A percentile compares a stretch with the other conserved stretches of the same genome.
These are phyloP conservation scores for Steinernema scapterisci DNA, from an alignment of 2,888 invertebrate genomes.

Conservation along the genomic window DNA sequence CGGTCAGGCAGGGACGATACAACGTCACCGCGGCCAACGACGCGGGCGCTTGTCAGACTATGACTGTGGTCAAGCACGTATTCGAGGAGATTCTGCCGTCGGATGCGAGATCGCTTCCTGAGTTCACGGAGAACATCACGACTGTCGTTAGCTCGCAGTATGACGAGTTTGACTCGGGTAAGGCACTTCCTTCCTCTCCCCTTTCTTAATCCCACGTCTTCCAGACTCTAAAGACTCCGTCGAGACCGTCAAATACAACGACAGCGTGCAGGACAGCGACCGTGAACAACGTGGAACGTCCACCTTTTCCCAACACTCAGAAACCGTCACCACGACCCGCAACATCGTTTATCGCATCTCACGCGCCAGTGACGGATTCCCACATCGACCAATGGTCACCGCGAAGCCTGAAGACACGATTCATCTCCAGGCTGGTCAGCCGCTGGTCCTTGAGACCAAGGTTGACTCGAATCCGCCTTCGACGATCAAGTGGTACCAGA, in stretches of 20 bases:
- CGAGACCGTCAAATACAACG: constrained; percentile 32
- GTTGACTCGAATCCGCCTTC: constrained; percentile 51
- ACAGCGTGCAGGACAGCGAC: constrained; percentile 30
- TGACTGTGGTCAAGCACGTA: constrained; percentile 34
- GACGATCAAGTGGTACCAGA: constrained; percentile 54
- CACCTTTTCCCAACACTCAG: constrained; percentile 21
- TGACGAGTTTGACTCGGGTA: constrained; percentile 26
- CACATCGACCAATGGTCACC: constrained; percentile 39
- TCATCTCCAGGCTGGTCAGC: constrained; percentile 46
- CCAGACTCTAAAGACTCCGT: constrained; percentile 34
- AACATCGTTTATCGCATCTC: constrained; percentile 21
- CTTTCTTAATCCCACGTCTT: too few species aligned
- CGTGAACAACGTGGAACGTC: constrained; percentile 33
- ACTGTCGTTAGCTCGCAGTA: constrained; percentile 36
- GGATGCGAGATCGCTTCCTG: background rate
- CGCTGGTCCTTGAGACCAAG: constrained; percentile 44
- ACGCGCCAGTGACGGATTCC: constrained; percentile 37
- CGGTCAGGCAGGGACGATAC: constrained; percentile 60
- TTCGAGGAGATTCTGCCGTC: constrained; percentile 27
- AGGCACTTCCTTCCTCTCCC: too few species aligned
- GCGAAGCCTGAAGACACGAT: constrained; percentile 40
- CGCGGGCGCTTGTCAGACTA: constrained; percentile 46
- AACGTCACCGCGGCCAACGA: constrained; percentile 57
- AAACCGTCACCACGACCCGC: constrained; percentile 23
- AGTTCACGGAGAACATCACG: constrained; percentile 41